Evolutionary conservation across 2,113 vertebrate species (phyloP).

Genomic region (Rhadina sibilatrix): DNA sequence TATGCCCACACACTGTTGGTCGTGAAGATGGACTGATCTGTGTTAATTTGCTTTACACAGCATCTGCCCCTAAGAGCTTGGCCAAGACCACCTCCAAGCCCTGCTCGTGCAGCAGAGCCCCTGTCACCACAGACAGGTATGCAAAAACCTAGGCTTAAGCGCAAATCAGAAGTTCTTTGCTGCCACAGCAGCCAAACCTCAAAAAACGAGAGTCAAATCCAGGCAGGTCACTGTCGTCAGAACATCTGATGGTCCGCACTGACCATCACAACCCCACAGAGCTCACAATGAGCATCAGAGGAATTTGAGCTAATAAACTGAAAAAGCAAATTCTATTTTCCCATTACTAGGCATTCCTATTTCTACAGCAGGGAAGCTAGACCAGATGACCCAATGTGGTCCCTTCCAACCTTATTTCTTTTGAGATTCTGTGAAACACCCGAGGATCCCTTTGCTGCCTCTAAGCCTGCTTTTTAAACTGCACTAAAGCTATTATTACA

Average conservation of each 20-base stretch:
- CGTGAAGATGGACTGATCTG: background rate
- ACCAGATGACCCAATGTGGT: background rate
- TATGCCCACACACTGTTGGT: background rate
- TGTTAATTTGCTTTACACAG: background rate
- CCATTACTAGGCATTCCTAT: background rate
- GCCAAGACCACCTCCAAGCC: background rate
- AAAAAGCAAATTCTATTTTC: background rate
- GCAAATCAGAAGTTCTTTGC: background rate
- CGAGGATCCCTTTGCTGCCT: background rate
- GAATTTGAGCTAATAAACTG: background rate
- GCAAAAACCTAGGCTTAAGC: background rate
- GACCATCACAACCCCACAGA: background rate
- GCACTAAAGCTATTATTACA: background rate
- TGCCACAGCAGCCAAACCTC: background rate
- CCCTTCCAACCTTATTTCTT: background rate
- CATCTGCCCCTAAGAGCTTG: background rate
- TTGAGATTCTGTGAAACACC: background rate
- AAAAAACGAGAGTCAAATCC: fast-evolving
- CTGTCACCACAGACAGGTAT: background rate
- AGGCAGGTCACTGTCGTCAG: background rate
- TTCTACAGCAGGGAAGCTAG: background rate
- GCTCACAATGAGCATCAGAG: background rate
- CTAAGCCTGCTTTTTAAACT: background rate
- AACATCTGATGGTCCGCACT: background rate
- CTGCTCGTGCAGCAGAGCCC: background rate